Conservation (phyloP, 2,113 vertebrate species). For the Cheirogaleus medius region DNA sequence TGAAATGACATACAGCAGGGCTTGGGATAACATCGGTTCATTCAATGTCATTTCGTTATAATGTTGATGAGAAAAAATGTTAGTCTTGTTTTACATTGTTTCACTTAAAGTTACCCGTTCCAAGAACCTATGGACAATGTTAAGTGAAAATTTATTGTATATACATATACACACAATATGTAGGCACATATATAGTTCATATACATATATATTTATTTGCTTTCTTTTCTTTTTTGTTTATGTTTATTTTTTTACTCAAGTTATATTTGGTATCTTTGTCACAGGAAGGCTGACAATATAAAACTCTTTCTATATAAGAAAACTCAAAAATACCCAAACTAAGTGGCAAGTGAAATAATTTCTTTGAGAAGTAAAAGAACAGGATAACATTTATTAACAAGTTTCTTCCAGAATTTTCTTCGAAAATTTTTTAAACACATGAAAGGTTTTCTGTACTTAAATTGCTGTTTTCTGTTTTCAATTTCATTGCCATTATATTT, state of each 20-base stretch:
- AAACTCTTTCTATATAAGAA: slow-evolving; percentile 23
- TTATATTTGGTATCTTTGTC: slow-evolving; percentile 24
- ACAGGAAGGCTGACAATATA: neutral
- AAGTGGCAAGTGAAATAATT: slow-evolving; percentile 14
- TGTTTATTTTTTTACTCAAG: slow-evolving; percentile 35
- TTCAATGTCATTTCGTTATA: neutral
- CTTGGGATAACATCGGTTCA: neutral
- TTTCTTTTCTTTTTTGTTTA: neutral
- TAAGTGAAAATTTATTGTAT: neutral
- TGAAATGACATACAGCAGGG: neutral
- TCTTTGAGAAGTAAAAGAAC: slow-evolving; percentile 18
- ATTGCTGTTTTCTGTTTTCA: slow-evolving; percentile 25
- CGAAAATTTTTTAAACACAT: neutral
- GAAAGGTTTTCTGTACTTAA: neutral
- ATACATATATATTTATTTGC: neutral
- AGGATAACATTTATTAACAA: slow-evolving; percentile 21
- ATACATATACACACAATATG: neutral
- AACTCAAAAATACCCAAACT: slow-evolving; percentile 21
- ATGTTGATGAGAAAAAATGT: neutral
- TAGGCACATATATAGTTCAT: neutral
- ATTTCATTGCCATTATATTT: slow-evolving; percentile 12
- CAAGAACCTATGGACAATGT: neutral
- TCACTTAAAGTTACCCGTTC: neutral
- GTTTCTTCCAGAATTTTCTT: slow-evolving; percentile 43
- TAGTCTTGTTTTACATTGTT: neutral